A percentile compares a stretch with the other conserved stretches of the same genome.
phyloP scores from a whole-genome alignment of 2,888 invertebrate genomes.

The Digitonthophagus gazella region DNA sequence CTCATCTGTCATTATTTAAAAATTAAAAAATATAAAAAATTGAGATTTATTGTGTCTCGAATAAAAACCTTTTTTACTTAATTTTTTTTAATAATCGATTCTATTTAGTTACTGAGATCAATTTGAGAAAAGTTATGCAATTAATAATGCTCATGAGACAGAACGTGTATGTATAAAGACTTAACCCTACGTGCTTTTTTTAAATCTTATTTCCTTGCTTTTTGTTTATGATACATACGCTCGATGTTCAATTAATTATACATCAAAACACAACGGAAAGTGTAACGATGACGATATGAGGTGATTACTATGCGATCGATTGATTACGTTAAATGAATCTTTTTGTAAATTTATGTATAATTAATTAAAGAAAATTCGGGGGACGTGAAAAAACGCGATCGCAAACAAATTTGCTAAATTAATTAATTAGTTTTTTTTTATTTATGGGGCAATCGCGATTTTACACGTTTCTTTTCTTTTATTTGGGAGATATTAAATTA shows the following conservation, averaged over 20 bases:
- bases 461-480: too few species aligned
- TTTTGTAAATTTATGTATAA: too few species aligned
- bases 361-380: too few species aligned
- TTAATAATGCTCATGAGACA: not conserved
- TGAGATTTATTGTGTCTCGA: not conserved
- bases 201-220: too few species aligned
- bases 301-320: not conserved
- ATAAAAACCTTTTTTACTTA: not conserved
- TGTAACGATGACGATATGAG: not conserved
- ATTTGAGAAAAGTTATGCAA: not conserved
- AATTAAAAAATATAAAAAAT: too few species aligned
- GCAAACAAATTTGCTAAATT: not conserved
- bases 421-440: not conserved
- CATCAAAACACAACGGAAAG: not conserved
- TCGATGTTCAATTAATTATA: not conserved
- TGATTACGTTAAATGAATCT: too few species aligned
- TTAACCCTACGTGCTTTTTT: not conserved
- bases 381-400: not conserved
- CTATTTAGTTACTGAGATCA: not conserved
- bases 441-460: not conserved
- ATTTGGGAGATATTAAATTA: too few species aligned
- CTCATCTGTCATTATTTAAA: too few species aligned
- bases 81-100: not conserved
- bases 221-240: not conserved
- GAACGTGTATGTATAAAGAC: not conserved